These are phyloP conservation scores for Misgurnus anguillicaudatus DNA, from an alignment of 2,113 vertebrate species.

Conservation along the genomic window DNA sequence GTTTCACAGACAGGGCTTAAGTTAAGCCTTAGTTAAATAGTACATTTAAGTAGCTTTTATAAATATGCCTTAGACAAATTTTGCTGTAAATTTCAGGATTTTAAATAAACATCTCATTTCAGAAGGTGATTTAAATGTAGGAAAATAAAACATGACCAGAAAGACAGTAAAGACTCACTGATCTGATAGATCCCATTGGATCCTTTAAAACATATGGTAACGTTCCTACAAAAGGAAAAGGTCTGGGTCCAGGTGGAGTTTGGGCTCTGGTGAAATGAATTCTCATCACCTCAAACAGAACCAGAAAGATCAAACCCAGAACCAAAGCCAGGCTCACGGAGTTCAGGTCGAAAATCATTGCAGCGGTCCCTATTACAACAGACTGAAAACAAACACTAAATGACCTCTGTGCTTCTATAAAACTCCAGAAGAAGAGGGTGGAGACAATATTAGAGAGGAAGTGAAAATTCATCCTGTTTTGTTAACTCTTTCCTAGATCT, in stretches of 20 bases:
- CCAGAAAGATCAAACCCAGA: slow-evolving; percentile 12
- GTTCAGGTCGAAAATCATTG: slow-evolving; percentile 21
- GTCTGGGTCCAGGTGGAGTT: slow-evolving; percentile 37
- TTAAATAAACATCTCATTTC: no score
- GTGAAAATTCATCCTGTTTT: no score
- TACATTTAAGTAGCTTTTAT: no score
- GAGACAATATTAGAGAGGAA: background rate
- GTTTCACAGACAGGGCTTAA: no score
- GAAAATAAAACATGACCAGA: slow-evolving; percentile 9
- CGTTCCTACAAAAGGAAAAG: slow-evolving; percentile 46
- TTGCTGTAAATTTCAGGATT: no score
- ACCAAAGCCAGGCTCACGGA: slow-evolving; percentile 7
- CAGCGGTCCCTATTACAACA: slow-evolving; percentile 34
- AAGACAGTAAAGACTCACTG: background rate
- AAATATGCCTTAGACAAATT: no score
- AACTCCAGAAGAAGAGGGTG: background rate
- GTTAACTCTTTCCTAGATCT: no score
- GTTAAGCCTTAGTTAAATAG: no score
- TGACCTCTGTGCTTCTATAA: background rate
- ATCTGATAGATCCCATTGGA: background rate
- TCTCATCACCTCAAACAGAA: slow-evolving; percentile 47
- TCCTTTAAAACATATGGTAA: slow-evolving; percentile 19
- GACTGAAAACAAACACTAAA: background rate
- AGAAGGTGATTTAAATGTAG: background rate
- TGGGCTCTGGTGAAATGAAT: background rate